Conservation (phyloP, 1,140 invertebrate genomes). For the Leptestheria dahalacensis region DNA sequence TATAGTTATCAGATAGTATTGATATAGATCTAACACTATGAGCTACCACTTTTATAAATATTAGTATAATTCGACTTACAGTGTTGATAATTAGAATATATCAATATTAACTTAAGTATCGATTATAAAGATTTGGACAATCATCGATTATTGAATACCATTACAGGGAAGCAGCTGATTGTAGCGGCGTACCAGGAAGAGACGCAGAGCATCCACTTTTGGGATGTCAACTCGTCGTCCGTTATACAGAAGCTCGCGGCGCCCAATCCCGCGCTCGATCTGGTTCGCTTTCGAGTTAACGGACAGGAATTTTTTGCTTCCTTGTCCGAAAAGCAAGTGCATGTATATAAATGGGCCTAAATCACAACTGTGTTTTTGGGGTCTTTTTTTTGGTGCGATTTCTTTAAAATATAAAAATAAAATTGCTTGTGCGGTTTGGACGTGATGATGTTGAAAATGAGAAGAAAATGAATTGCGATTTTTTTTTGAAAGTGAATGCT, state of each 20-base stretch:
- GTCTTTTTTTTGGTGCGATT: not conserved
- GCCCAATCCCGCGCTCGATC: conserved; percentile 44
- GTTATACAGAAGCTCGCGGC: conserved; percentile 39
- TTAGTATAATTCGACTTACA: too few species aligned
- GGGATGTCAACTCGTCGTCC: conserved; percentile 44
- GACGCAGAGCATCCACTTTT: conserved; percentile 40
- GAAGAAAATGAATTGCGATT: too few species aligned
- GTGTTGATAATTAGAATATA: too few species aligned
- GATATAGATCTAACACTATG: too few species aligned
- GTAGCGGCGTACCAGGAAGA: conserved; percentile 51
- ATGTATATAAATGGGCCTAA: conserved; percentile 36
- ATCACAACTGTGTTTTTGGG: not conserved
- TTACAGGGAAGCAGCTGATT: conserved; percentile 27
- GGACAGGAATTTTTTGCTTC: conserved; percentile 39
- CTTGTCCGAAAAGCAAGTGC: conserved; percentile 44
- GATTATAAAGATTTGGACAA: too few species aligned
- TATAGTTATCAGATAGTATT: too few species aligned
- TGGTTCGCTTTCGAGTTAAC: conserved; percentile 38
- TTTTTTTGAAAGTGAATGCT: too few species aligned
- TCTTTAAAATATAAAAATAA: not conserved
- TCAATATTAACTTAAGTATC: too few species aligned
- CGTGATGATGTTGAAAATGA: too few species aligned
- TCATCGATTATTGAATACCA: not conserved
- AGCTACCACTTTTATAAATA: too few species aligned
- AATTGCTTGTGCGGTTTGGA: too few species aligned